Evolutionary conservation across 2,888 invertebrate species (phyloP), one percentile per base, ranked within the genome.

Genomic region (Ophraella communa): DNA sequence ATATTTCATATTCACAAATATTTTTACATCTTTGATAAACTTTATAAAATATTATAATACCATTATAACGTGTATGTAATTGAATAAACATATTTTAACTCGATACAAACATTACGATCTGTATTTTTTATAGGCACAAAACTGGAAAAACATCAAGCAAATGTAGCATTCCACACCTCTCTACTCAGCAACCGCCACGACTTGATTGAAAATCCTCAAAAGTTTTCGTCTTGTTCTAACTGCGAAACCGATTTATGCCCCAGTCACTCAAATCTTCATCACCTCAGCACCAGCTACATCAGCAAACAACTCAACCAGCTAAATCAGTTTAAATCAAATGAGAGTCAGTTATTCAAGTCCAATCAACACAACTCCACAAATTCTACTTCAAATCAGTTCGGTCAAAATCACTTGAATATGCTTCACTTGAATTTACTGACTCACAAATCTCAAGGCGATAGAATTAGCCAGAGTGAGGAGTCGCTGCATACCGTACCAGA

Each of bases 151-250:
- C 71, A 72, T 42, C 74, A 78, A 11, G 72, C 78, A 51, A 79
- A 79, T 65, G 73, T 80, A 42, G 78, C 79, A 10, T 74, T 80
- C 3, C 80, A 80, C 65, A 76, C 79, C 1, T 66, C 71, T 1
- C 78, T 80, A 61, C 62, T 81, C 14, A 76, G 70, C 51, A 72
- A 75, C 27, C 69, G 72, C 8, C 74, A 74, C 11, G 67, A 73
- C 24, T 66, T 66, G 53, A 42, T 68, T 35, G 69, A 73, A 20
- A 53, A 33, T 33, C 59, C 65, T 8, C 56, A 60, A 24, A 70
- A 70, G 54, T 61, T 69, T 53, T 63, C 66, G 11, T 71, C 66
- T n/a, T 77, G 78, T 64, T 58, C 68, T 56, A 77, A 73, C 68
- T 76, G 77, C 68, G 73, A 76, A 59, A 65, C 73, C 2, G 76